Percentiles rank a stretch among this genome's conserved stretches.
Evolutionary conservation across 92 coral and sea anemone species (phyloP).

Genomic region (Scolanthus callimorphus): DNA sequence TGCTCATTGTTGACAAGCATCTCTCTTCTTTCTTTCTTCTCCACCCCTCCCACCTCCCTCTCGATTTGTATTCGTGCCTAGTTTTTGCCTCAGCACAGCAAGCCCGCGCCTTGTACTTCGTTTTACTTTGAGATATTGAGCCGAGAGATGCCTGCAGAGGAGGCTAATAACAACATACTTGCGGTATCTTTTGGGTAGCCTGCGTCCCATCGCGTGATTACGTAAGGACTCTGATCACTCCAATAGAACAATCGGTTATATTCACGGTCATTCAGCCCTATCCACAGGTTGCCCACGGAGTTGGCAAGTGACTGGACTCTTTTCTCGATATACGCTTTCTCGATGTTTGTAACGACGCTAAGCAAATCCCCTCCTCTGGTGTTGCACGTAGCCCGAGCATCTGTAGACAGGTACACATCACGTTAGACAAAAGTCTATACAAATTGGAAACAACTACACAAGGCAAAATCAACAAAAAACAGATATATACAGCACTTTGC

Average conservation of each 20-base stretch:
- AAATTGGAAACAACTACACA: not conserved
- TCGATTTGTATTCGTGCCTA: too few species aligned
- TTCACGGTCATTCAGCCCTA: conserved; percentile 88
- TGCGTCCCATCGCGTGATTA: conserved; percentile 74
- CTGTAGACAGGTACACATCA: conserved; percentile 19
- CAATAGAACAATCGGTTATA: conserved; percentile 53
- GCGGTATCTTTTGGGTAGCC: conserved; percentile 63
- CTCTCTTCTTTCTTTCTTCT: too few species aligned
- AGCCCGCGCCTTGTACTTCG: too few species aligned
- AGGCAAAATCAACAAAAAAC: too few species aligned
- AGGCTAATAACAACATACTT: too few species aligned
- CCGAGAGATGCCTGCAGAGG: too few species aligned
- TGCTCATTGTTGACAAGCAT: too few species aligned
- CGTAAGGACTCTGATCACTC: conserved; percentile 81
- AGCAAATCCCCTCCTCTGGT: conserved; percentile 87
- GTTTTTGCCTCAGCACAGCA: too few species aligned
- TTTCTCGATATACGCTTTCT: conserved; percentile 60
- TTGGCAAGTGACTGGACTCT: conserved; percentile 57
- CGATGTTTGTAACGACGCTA: conserved; percentile 63
- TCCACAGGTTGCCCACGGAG: conserved; percentile 75
- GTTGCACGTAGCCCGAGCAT: conserved; percentile 87
- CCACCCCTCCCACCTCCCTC: too few species aligned
- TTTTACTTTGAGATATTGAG: too few species aligned
- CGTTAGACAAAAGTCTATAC: too few species aligned
- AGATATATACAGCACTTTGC: too few species aligned